These are phyloP conservation scores for Chaetodon trifasciatus DNA, from an alignment of 2,797 vertebrate species.

Conservation along the genomic window DNA sequence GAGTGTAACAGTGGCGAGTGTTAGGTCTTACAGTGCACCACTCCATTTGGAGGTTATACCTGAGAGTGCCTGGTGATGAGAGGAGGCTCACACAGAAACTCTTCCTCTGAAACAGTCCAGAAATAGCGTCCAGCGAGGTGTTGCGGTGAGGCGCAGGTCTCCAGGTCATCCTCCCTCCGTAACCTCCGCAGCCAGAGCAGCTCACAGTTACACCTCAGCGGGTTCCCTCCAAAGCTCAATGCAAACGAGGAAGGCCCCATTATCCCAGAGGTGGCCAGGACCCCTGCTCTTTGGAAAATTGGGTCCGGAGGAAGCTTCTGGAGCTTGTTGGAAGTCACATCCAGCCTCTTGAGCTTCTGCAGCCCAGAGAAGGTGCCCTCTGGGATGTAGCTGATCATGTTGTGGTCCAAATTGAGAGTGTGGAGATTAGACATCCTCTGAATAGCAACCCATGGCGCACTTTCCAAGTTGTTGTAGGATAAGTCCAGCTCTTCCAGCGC, in stretches of 20 bases:
- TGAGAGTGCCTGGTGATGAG: slow-evolving; percentile 97
- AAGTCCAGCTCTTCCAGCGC: slow-evolving; percentile 97
- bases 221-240: slow-evolving; percentile 97
- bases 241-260: slow-evolving; percentile 93
- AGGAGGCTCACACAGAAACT: slow-evolving; percentile 97
- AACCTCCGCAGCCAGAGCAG: slow-evolving; percentile 95
- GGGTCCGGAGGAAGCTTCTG: slow-evolving; percentile 98
- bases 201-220: slow-evolving; percentile 98
- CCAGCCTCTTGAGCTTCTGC: slow-evolving; percentile 97
- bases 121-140: slow-evolving; percentile 97
- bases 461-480: slow-evolving; percentile 98
- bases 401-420: slow-evolving; percentile 97
- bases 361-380: slow-evolving; percentile 98
- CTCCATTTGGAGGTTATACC: slow-evolving; percentile 64
- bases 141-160: slow-evolving; percentile 95
- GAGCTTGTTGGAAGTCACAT: slow-evolving; percentile 98
- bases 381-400: slow-evolving; percentile 98
- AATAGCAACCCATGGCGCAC: slow-evolving; percentile 96
- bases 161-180: slow-evolving; percentile 94
- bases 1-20: slow-evolving; percentile 21
- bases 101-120: slow-evolving; percentile 98
- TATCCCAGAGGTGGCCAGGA: slow-evolving; percentile 94
- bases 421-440: slow-evolving; percentile 98
- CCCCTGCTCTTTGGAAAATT: slow-evolving; percentile 95
- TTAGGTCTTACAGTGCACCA: slow-evolving; percentile 23